Evolutionary conservation across 2,888 invertebrate genomes (phyloP), one percentile per base, ranked within the genome.

Genomic region (Lasiommata megera): DNA sequence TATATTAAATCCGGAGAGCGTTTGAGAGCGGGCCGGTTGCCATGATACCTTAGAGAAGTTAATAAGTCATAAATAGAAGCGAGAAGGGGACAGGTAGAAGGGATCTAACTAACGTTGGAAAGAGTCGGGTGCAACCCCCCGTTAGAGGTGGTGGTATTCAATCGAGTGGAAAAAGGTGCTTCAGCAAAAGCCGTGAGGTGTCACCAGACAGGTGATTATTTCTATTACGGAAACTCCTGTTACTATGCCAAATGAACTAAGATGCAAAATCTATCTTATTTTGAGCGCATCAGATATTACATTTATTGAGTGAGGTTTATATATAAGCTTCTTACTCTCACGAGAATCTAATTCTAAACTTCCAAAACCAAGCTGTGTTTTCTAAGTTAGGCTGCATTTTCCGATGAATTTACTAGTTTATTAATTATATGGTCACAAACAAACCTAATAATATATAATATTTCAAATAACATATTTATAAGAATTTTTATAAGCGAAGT

Each of bases 31-130:
- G 79, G 82, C 77, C 79, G 79, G 90, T 90, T 90, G 90, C 90
- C 77, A 88, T 87, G 90, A 88, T 89, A 90, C 90, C 88, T 86
- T 70, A 80, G 82, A 88, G 86, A 77, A 88, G 88, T 87, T 90
- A 90, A 90, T 90, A 90, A 89, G 90, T 90, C 89, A 89, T 88
- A 88, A 89, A 88, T 84, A 83, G 83, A 72, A 68, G 69, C 80
- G 70, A 61, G 70, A 88, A 66, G 64, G 84, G 69, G 82, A 84
- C 51, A 66, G 73, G 61, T 67, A 54, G 65, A 78, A 67, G 62
- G 54, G 64, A 43, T 57, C 58, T 31, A 17, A 6, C 3, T 7
- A 34, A n/a, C 16, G 77, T 63, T 56, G 36, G 72, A 82, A 64
- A 71, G 76, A 72, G 82, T 82, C 65, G 71, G 73, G 60, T 36